Evolutionary conservation across 2,113 vertebrate species (phyloP), one percentile per base, ranked within the genome.

Genomic region (Cairina moschata): DNA sequence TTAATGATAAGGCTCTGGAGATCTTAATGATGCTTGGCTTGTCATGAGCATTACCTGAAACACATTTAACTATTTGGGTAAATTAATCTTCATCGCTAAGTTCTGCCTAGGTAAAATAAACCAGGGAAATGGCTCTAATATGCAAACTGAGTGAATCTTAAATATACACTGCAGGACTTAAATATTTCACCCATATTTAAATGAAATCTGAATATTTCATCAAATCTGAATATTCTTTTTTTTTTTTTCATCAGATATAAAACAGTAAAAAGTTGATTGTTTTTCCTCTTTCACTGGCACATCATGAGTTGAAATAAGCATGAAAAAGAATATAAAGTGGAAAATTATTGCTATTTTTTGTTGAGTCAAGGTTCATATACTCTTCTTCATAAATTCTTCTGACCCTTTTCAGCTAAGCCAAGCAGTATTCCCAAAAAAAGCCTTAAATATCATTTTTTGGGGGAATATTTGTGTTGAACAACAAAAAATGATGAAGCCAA

Each of bases 61-160:
- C 20, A 77, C 65, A 63, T 60, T 88, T 75, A 87, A 86, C 74
- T n/a, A 56, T 34, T 68, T 58, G 67, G 66, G 60, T 48, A 94
- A 92, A 96, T 96, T 94, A 92, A 94, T 97, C 92, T 92, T 92
- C 86, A 95, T 95, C 40, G 16, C 58, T 84, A 88, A 80, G 74
- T 60, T 79, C 86, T 78, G n/a, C 62, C 76, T 84, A 52, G 93
- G 88, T 74, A 90, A 93, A 96, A 92, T 83, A 95, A 92, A 78
- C 60, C 36, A 46, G 23, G 60, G 62, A 88, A 94, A 94, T 68
- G 17, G 25, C n/a, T 93, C 22, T 65, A 75, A 85, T 82, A 68
- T 40, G 34, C 60, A 54, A 7, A 44, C 38, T 56, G 40, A 65
- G 16, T 9, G 21, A 83, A 81, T 79, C 18, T 65, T 83, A 83